These are phyloP conservation scores for Salvelinus namaycush DNA, from an alignment of 2,113 vertebrate species.

Conservation along the genomic window DNA sequence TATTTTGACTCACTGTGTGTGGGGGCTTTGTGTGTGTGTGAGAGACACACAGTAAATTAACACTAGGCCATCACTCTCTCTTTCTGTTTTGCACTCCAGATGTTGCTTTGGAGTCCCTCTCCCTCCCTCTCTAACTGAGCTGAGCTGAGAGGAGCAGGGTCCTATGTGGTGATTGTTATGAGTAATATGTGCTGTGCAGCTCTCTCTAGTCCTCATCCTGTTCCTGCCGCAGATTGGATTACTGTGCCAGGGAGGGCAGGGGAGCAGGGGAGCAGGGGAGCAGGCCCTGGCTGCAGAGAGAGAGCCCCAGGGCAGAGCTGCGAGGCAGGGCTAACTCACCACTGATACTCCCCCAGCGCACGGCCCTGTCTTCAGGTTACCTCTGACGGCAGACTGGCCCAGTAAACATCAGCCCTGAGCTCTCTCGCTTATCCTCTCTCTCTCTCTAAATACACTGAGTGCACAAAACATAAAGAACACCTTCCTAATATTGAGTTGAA, in stretches of 20 bases:
- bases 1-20: too few species aligned
- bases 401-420: constrained; percentile 51
- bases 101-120: too few species aligned
- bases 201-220: constrained; percentile 34
- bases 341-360: constrained; percentile 73
- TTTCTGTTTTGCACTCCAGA: too few species aligned
- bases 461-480: too few species aligned
- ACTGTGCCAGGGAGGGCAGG: constrained; percentile 46
- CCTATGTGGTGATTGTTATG: constrained; percentile 38
- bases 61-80: too few species aligned
- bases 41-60: too few species aligned
- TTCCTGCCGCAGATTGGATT: constrained; percentile 50
- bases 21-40: too few species aligned
- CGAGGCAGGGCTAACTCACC: constrained; percentile 58
- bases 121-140: too few species aligned
- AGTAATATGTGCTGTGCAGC: constrained; percentile 31
- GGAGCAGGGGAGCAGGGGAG: constrained; percentile 38
- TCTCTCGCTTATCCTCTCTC: constrained; percentile 1
- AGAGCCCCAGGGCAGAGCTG: constrained; percentile 43
- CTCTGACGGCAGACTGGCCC: constrained; percentile 54
- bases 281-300: constrained; percentile 3
- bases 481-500: too few species aligned
- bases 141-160: neutral
- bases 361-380: constrained; percentile 71
- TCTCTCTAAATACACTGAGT: too few species aligned